A percentile compares a stretch with the other conserved stretches of the same genome.
Conservation (phyloP, 2,888 invertebrate species). For the Drosophila tripunctata region DNA sequence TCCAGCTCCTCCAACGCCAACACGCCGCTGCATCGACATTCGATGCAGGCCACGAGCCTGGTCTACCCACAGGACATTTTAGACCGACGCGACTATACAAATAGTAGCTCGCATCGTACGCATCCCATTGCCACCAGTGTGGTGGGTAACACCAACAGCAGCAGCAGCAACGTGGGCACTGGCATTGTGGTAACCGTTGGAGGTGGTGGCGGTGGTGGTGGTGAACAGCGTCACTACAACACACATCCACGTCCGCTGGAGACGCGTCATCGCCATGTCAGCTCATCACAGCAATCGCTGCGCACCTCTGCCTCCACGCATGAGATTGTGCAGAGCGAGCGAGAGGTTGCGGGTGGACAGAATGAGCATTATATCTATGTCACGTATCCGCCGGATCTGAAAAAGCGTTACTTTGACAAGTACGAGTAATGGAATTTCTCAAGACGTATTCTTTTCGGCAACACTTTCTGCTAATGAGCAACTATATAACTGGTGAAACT, state of each 20-base stretch:
- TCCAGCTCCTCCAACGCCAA: conserved; percentile 71
- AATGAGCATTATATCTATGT: conserved; percentile 94
- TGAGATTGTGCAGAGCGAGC: conserved; percentile 84
- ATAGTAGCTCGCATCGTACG: conserved; percentile 53
- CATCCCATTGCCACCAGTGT: conserved; percentile 76
- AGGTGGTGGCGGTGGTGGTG: conserved; percentile 29
- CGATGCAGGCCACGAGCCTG: conserved; percentile 81
- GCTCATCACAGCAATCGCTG: conserved; percentile 81
- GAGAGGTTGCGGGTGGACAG: conserved; percentile 85
- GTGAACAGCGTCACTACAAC: conserved; percentile 73
- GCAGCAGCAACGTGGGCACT: conserved; percentile 50
- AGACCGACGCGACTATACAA: conserved; percentile 84
- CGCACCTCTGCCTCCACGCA: conserved; percentile 83
- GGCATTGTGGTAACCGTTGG: not conserved
- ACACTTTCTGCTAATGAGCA: too few relatives aligned
- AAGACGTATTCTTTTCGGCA: too few relatives aligned
- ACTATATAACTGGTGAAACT: too few relatives aligned
- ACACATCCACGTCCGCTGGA: conserved; percentile 79
- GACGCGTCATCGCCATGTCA: conserved; percentile 78
- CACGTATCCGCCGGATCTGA: conserved; percentile 93
- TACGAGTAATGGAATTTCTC: too few relatives aligned
- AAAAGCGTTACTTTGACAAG: conserved; percentile 90
- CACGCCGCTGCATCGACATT: conserved; percentile 76
- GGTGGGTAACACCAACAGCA: too few relatives aligned
- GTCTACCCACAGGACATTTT: conserved; percentile 83